Conservation (phyloP, 2,113 vertebrate species). For the Cranoglanis bouderius region DNA sequence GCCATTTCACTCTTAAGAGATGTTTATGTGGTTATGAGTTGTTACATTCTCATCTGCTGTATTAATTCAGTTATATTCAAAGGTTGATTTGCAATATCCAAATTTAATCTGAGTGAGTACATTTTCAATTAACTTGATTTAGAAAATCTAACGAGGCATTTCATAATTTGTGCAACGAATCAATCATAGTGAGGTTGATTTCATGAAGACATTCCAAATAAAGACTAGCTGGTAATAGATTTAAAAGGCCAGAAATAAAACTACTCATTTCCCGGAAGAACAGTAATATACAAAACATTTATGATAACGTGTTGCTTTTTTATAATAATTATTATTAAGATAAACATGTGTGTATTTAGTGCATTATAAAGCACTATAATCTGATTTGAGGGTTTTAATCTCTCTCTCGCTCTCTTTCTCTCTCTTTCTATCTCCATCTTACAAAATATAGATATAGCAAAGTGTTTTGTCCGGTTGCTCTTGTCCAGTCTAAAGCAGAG, state of each 20-base stretch:
- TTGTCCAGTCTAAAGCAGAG: conserved; percentile 43
- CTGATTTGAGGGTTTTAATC: neutral
- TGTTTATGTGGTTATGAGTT: neutral
- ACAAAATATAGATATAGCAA: neutral
- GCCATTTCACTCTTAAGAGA: neutral
- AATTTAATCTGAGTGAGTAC: neutral
- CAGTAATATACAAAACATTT: neutral
- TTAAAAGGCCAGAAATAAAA: neutral
- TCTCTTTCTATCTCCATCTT: neutral
- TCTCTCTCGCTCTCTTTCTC: neutral
- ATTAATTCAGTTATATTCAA: neutral
- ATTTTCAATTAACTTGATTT: neutral
- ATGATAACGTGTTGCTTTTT: neutral
- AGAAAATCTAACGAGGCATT: neutral
- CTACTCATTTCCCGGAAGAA: neutral
- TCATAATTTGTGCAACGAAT: neutral
- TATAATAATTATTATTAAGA: neutral
- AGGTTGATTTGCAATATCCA: neutral
- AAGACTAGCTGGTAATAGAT: neutral
- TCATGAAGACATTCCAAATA: neutral
- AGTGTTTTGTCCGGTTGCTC: neutral
- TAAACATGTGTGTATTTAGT: neutral
- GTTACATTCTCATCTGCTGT: neutral
- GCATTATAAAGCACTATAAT: conserved; percentile 8
- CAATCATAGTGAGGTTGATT: neutral